These are phyloP conservation scores for Brachyhypopomus occidentalis DNA, from an alignment of 2,113 vertebrate species.

Conservation along the genomic window DNA sequence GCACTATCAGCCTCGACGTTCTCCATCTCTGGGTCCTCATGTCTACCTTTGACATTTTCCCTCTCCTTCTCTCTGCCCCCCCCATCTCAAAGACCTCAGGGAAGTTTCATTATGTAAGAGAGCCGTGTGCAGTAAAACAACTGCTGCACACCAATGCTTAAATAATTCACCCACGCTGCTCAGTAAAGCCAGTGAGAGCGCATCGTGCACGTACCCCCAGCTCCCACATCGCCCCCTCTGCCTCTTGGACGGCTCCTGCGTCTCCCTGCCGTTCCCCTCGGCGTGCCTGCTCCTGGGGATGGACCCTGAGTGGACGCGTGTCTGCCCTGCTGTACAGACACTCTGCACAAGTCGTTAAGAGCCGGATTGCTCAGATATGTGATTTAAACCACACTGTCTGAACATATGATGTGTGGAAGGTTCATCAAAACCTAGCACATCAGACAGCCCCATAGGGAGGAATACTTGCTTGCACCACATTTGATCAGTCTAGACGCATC, in stretches of 20 bases:
- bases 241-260: conserved; percentile 41
- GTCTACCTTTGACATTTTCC: conserved; percentile 10
- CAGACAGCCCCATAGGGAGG: conserved; percentile 18
- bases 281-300: not conserved
- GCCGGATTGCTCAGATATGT: conserved; percentile 29
- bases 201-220: conserved; percentile 48
- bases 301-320: not conserved
- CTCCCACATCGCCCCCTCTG: conserved; percentile 19
- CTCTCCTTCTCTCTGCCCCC: conserved; percentile 8
- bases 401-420: conserved; percentile 12
- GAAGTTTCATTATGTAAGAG: conserved; percentile 63
- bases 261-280: conserved; percentile 28
- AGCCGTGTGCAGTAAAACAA: conserved; percentile 58
- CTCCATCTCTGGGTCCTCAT: not conserved
- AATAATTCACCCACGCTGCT: conserved; percentile 65
- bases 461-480: conserved; percentile 2
- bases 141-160: conserved; percentile 60
- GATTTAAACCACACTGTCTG: conserved; percentile 28
- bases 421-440: conserved; percentile 25
- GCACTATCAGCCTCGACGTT: not conserved
- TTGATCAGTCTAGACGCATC: conserved; percentile 23
- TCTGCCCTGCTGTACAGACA: conserved; percentile 11
- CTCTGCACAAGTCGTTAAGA: conserved; percentile 26
- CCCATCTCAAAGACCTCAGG: conserved; percentile 56
- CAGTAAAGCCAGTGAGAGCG: conserved; percentile 60